phyloP scores from a whole-genome alignment of 2,113 vertebrate species.

The Falcunculus frontatus region DNA sequence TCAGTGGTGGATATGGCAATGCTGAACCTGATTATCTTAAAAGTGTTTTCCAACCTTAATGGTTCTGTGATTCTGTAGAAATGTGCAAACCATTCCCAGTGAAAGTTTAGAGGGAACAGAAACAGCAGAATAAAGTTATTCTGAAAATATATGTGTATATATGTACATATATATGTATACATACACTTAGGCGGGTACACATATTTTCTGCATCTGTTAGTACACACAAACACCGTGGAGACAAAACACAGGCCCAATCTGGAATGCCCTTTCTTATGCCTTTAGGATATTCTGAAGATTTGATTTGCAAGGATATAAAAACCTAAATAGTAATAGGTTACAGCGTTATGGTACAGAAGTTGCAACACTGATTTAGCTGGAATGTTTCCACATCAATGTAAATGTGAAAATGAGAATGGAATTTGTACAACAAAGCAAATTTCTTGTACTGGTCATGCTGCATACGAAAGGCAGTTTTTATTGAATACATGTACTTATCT shows the following conservation, averaged over 20 bases:
- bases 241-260: neutral
- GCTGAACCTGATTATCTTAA: neutral
- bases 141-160: neutral
- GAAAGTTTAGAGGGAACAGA: neutral
- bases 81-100: neutral
- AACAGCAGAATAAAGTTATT: neutral
- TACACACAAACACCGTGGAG: neutral
- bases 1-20: neutral
- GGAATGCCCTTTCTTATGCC: neutral
- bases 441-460: neutral
- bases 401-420: neutral
- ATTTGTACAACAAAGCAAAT: neutral
- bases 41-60: neutral
- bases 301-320: neutral
- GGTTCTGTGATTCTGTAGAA: neutral
- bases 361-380: neutral
- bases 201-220: neutral
- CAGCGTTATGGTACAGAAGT: neutral
- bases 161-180: rapidly evolving
- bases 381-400: neutral
- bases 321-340: neutral
- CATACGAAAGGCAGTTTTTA: neutral
- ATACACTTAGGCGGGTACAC: too few relatives aligned
- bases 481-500: neutral
- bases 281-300: neutral